phyloP scores from a whole-genome alignment of 1,140 invertebrate species.

The Spodoptera frugiperda region DNA sequence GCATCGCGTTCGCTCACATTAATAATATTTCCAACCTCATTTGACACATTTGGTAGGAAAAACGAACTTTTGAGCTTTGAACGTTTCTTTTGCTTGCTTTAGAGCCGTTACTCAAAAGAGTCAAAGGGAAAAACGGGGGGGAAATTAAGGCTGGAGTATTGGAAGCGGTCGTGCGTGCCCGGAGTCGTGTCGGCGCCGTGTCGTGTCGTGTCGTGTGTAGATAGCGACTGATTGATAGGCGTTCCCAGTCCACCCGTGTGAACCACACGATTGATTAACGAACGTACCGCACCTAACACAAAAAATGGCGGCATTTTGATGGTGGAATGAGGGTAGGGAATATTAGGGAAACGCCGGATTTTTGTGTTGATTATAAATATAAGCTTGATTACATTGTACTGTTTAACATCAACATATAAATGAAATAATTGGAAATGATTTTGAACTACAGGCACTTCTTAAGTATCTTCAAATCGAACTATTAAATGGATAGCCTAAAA shows the following conservation, averaged over 20 bases:
- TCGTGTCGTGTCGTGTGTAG: conserved; percentile 17
- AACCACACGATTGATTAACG: conserved; percentile 14
- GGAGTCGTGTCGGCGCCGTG: conserved; percentile 4
- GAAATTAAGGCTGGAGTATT: conserved; percentile 10
- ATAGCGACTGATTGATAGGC: conserved; percentile 35
- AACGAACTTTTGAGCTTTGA: conserved; percentile 26
- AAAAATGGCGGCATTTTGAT: conserved; percentile 3
- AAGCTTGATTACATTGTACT: background rate
- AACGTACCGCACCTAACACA: conserved; percentile 7
- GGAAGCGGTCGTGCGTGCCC: conserved; percentile 18
- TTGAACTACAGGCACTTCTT: too few relatives aligned
- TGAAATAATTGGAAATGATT: too few relatives aligned
- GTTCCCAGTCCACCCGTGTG: conserved; percentile 6
- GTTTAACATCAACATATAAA: too few relatives aligned
- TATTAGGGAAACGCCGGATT: background rate
- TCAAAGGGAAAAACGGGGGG: conserved; percentile 25
- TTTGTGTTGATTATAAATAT: conserved; percentile 1
- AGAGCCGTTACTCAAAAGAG: background rate
- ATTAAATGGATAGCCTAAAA: too few relatives aligned
- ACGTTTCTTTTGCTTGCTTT: conserved; percentile 13
- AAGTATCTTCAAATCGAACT: too few relatives aligned
- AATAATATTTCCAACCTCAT: conserved; percentile 36
- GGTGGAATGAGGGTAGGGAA: background rate
- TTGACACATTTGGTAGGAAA: conserved; percentile 39
- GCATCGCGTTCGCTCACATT: background rate